Evolutionary conservation across 2,797 vertebrate genomes (phyloP), one percentile per base, ranked within the genome.

Genomic region (Iguana delicatissima): DNA sequence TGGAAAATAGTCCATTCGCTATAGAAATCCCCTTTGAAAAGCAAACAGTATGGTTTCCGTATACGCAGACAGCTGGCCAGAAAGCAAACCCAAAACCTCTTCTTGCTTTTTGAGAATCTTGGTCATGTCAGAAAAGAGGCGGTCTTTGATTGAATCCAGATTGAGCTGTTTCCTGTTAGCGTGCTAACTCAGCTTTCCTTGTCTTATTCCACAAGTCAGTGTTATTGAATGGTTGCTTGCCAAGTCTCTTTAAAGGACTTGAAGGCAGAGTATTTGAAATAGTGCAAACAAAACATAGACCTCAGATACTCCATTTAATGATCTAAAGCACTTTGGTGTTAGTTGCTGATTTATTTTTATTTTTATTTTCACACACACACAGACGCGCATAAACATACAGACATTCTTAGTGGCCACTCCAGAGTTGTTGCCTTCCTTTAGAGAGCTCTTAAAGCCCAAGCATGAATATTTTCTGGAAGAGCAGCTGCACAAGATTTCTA

Each of bases 81-180:
- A 92, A 94, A 94, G 84, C 89, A 95, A 91, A 89, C 74, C 3
- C 18, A 84, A 89, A 94, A 90, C 73, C 90, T 94, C 88, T 86
- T 93, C 94, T 92, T 92, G 94, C 94, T 89, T 96, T 94, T 93
- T 35, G 92, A 35, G 91, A 92, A 96, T 95, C 91, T 86, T 89
- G 94, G 84, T 96, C 94, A 88, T 97, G 96, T 97, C 94, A 95
- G 95, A 29, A 95, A 91, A 86, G 96, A 91, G 94, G 95, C 90
- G 90, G 95, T 92, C 92, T 94, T 95, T 98, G 98, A 99, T 98
- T 98, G 98, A 97, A 98, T 98, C 98, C 99, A 99, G 98, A 98
- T 98, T 96, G 96, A 96, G 97, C 95, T 57, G 94, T 97, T 99
- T 99, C 98, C 98, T 98, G 98, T 97, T 97, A 98, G 97, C 87